phyloP scores from a whole-genome alignment of 2,113 vertebrate species.

The Malurus elegans region DNA sequence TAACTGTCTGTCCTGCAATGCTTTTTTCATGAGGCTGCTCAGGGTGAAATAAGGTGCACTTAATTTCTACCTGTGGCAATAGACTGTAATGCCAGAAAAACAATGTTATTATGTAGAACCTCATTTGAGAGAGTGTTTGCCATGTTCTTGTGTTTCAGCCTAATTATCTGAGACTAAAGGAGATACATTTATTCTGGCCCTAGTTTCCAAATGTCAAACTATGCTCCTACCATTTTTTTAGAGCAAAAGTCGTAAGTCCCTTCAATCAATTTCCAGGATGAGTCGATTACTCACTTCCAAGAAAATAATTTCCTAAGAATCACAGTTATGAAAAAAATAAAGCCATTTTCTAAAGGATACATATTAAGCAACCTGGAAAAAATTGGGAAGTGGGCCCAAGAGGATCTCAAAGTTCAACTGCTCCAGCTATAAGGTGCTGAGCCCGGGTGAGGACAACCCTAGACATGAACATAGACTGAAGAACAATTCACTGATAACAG shows the following conservation, averaged over 20 bases:
- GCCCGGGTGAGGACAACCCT: neutral
- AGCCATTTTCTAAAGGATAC: neutral
- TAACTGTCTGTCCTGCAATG: neutral
- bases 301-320: neutral
- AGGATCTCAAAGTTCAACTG: neutral
- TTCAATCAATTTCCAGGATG: neutral
- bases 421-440: neutral
- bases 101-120: neutral
- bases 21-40: neutral
- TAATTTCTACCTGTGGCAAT: neutral
- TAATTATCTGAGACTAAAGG: neutral
- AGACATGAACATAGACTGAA: neutral
- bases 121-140: neutral
- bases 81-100: neutral
- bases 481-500: neutral
- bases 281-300: neutral
- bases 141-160: neutral
- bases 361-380: neutral
- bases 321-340: neutral
- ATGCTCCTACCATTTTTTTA: neutral
- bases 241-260: neutral
- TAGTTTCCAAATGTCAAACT: neutral
- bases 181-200: neutral
- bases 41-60: neutral
- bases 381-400: neutral